Evolutionary conservation across 2,113 vertebrate species (phyloP).

Genomic region (Motacilla alba): DNA sequence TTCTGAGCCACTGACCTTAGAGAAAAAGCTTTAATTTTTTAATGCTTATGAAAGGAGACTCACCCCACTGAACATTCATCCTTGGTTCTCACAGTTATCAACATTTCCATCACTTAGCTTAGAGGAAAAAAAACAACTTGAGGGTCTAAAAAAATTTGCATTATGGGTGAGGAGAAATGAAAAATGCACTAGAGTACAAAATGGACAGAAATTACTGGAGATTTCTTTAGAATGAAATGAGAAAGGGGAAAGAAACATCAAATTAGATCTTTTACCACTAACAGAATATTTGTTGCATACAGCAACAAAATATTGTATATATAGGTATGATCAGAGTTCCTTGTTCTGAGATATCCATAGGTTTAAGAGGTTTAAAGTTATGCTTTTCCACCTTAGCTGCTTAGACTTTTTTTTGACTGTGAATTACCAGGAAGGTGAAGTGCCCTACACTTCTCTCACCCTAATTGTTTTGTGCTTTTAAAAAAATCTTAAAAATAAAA

Average conservation of each 20-base stretch:
- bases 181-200: neutral
- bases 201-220: neutral
- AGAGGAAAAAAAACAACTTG: neutral
- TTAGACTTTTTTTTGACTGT: neutral
- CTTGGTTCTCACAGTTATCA: neutral
- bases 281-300: neutral
- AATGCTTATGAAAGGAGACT: neutral
- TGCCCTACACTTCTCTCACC: neutral
- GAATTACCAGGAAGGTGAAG: neutral
- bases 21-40: neutral
- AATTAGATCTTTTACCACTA: neutral
- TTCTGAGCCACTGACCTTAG: neutral
- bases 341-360: neutral
- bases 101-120: neutral
- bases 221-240: neutral
- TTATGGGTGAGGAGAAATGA: neutral
- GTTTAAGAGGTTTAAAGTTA: neutral
- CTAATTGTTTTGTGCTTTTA: neutral
- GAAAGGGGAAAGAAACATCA: neutral
- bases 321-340: neutral
- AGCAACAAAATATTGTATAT: neutral
- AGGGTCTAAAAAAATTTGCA: neutral
- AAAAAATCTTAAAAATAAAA: neutral
- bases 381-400: neutral
- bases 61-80: neutral